A percentile compares a stretch with the other conserved stretches of the same genome.
These are phyloP conservation scores for Mesaphorura yosii DNA, from an alignment of 1,140 invertebrate genomes.

Conservation along the genomic window DNA sequence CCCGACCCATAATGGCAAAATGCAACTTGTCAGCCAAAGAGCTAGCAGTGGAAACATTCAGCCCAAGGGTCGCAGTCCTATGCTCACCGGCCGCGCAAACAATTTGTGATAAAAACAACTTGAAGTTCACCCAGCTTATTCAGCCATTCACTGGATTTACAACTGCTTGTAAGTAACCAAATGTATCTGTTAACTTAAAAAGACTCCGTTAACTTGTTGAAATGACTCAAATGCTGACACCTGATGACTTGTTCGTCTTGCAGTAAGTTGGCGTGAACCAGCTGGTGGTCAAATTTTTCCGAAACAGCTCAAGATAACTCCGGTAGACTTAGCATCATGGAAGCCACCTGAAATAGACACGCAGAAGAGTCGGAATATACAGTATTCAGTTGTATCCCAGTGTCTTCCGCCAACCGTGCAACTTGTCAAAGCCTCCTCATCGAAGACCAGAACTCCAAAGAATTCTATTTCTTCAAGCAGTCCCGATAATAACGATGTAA, in stretches of 20 bases:
- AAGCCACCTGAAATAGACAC: conserved; percentile 16
- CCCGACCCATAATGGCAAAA: too few species aligned
- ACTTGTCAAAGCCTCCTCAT: too few species aligned
- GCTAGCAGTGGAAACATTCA: conserved; percentile 79
- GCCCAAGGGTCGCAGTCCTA: conserved; percentile 72
- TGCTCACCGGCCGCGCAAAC: conserved; percentile 67
- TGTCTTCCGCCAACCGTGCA: conserved; percentile 13
- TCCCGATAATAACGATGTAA: background rate
- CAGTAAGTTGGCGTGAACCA: conserved; percentile 27
- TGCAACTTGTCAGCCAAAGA: conserved; percentile 52
- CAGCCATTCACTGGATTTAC: conserved; percentile 75
- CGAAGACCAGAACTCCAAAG: too few species aligned
- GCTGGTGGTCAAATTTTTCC: conserved; percentile 12
- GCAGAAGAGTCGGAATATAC: conserved; percentile 14
- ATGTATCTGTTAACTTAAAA: background rate
- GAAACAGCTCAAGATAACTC: conserved; percentile 14
- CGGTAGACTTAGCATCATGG: conserved; percentile 27
- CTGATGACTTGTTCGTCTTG: conserved; percentile 1
- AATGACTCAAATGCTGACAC: background rate
- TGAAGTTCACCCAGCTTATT: conserved; percentile 76
- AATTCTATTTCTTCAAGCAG: conserved; percentile 23
- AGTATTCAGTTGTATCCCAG: conserved; percentile 11
- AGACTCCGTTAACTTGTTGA: conserved; percentile 12
- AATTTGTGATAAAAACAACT: conserved; percentile 77
- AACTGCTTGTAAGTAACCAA: conserved; percentile 34